Base-by-base conservation (phyloP, 2,797 vertebrate species). In the Cichlasoma orientale region DNA sequence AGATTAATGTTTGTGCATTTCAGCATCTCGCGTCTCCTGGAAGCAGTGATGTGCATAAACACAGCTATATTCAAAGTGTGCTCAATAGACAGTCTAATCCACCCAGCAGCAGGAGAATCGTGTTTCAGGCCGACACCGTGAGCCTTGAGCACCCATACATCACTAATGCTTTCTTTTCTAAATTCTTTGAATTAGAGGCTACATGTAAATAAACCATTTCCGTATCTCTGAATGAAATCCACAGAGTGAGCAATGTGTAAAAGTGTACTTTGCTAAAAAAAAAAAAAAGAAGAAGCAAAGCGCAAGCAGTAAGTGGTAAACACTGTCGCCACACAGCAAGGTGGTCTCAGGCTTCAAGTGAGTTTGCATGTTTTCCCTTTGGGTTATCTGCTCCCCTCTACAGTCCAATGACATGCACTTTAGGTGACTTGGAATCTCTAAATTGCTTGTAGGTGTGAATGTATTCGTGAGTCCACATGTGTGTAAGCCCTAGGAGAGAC, bases 61-160 rank as follows among this genome's bases (percentile, higher is more conserved):
- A 89, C 78, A 88, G 80, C 86, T 88, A 85, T 78, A 89, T 84
- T 88, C 73, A 84, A 72, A 85, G 76, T 68, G 33, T 55, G 81
- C 83, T 79, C 79, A 79, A 74, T n/a, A 57, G 75, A 88, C 77
- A 74, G 56, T 29, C 74, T 79, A 86, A 88, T 90, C 82, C 84
- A 71, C 76, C 69, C 68, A 71, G 85, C 84, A 78, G 87, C 78
- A 83, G 75, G 73, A 80, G 56, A 84, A 66, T 88, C 78, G 83
- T 70, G 73, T 76, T 75, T 77, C 72, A 82, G 72, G 77, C 41
- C 77, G 80, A 86, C 75, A 80, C 66, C 27, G 5, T 8, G 50
- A 23, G 38, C 61, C 57, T 50, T 31, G 47, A 79, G 75, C 61
- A 19, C 11, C 50, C 70, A 70, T 21, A 69, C 76, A 80, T 69